These are phyloP conservation scores for Heterodera schachtii DNA, from an alignment of 1,140 invertebrate species.

Conservation along the genomic window DNA sequence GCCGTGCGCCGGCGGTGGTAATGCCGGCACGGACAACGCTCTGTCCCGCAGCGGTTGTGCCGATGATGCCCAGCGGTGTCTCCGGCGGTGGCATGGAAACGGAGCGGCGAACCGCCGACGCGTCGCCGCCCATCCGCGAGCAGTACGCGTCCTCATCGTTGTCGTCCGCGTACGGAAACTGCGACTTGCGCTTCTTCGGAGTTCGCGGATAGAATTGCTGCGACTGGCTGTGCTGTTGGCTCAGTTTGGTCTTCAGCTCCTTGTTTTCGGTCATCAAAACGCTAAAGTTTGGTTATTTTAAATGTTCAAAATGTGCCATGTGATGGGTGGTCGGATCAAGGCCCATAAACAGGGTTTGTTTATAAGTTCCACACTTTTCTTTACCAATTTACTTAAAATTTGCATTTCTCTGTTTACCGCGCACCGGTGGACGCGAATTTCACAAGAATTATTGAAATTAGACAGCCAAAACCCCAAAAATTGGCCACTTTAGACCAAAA, in stretches of 20 bases:
- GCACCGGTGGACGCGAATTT: too few relatives aligned
- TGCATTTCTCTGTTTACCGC: too few relatives aligned
- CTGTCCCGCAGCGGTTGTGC: background rate
- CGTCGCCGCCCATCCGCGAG: background rate
- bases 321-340: too few relatives aligned
- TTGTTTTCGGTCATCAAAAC: slow-evolving; percentile 8
- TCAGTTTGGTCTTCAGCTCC: background rate
- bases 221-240: background rate
- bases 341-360: too few relatives aligned
- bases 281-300: too few relatives aligned
- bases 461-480: too few relatives aligned
- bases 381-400: too few relatives aligned
- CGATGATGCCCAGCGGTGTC: slow-evolving; percentile 3
- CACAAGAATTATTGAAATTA: too few relatives aligned
- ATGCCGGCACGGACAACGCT: background rate
- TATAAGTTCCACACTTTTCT: too few relatives aligned
- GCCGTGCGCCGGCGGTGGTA: background rate
- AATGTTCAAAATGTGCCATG: background rate
- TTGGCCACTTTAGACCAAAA: too few relatives aligned
- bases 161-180: background rate
- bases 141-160: background rate
- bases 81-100: slow-evolving; percentile 24
- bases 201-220: background rate
- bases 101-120: slow-evolving; percentile 8
- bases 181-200: slow-evolving; percentile 2